These are phyloP conservation scores for Isurus oxyrinchus DNA, from an alignment of 2,113 vertebrate genomes.

Conservation along the genomic window DNA sequence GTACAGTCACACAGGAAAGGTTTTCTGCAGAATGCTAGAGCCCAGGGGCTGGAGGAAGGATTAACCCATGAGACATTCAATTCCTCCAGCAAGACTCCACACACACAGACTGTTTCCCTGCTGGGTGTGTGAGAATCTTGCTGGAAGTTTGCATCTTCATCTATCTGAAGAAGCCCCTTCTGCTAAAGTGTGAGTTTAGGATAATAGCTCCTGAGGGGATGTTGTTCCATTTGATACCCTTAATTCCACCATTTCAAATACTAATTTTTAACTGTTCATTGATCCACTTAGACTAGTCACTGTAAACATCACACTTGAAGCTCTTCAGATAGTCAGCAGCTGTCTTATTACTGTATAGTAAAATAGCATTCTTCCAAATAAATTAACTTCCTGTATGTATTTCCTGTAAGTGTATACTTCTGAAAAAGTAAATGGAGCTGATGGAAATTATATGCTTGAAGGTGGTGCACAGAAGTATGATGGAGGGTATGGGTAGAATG, in stretches of 20 bases:
- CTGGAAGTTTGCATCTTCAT: not conserved
- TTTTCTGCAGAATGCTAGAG: not conserved
- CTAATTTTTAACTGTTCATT: constrained; percentile 10
- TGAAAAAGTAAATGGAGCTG: not conserved
- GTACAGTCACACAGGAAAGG: constrained; percentile 26
- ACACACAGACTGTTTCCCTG: too few relatives aligned
- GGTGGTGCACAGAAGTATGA: not conserved
- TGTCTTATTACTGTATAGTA: not conserved
- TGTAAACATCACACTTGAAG: not conserved
- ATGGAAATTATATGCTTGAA: not conserved
- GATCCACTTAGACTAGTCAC: not conserved
- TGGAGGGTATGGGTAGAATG: not conserved
- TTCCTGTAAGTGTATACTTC: not conserved
- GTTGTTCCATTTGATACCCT: not conserved
- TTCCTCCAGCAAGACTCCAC: not conserved
- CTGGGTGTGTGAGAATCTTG: not conserved
- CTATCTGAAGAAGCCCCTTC: not conserved
- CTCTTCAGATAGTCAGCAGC: not conserved
- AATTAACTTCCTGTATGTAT: not conserved
- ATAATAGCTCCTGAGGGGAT: not conserved
- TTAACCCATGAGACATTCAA: not conserved
- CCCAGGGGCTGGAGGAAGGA: too few relatives aligned
- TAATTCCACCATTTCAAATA: not conserved
- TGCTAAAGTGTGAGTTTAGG: not conserved
- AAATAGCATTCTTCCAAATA: not conserved